Evolutionary conservation across 35 echinoderm and acorn worm genomes (phyloP).

Genomic region (Apostichopus californicus): DNA sequence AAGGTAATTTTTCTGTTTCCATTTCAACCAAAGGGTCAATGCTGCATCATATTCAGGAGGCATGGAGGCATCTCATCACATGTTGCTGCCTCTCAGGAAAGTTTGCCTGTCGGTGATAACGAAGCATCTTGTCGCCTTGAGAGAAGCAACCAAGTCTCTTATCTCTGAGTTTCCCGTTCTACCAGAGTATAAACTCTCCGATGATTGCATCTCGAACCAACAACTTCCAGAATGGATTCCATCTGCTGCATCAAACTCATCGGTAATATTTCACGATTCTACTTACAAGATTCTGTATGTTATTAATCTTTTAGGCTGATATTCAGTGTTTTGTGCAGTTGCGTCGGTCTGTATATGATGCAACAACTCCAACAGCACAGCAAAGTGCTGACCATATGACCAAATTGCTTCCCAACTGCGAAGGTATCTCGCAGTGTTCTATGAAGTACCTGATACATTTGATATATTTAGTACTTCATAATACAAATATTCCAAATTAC

Average conservation of each 20-base stretch:
- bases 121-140: neutral
- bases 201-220: constrained; percentile 55
- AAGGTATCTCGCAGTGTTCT: neutral
- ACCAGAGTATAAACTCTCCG: constrained; percentile 45
- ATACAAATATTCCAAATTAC: no score
- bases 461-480: no score
- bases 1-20: no score
- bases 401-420: neutral
- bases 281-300: no score
- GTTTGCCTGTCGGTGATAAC: constrained; percentile 45
- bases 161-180: constrained; percentile 12
- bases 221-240: constrained; percentile 26
- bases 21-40: constrained; percentile 40
- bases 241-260: neutral
- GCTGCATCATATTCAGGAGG: constrained; percentile 4
- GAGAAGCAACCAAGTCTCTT: constrained; percentile 22
- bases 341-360: no score
- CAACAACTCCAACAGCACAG: no score
- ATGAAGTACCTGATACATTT: neutral
- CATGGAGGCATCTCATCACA: neutral
- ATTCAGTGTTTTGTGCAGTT: no score
- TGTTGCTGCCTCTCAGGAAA: constrained; percentile 46
- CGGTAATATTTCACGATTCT: constrained; percentile 1
- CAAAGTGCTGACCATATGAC: no score
- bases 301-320: no score